phyloP scores from a whole-genome alignment of 2,888 invertebrate species.

The Eudemis profundana region DNA sequence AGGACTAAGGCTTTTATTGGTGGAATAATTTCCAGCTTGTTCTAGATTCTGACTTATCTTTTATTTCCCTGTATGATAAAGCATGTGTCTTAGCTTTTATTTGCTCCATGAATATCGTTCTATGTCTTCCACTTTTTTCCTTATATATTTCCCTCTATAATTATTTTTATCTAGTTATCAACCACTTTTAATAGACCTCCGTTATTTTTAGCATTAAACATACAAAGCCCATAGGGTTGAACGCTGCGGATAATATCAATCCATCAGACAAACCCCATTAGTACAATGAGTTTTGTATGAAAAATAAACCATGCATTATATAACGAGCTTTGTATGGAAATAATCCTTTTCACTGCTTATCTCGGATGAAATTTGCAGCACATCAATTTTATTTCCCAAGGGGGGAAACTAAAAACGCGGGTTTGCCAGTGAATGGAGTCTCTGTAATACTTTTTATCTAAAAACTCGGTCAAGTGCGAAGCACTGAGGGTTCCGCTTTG shows the following conservation, averaged over 20 bases:
- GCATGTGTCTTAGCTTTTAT: no score
- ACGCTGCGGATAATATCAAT: neutral
- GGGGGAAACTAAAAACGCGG: slow-evolving; percentile 1
- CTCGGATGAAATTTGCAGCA: slow-evolving; percentile 1
- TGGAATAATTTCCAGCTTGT: no score
- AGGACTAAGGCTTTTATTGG: no score
- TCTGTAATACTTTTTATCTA: slow-evolving; percentile 3
- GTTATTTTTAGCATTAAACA: no score
- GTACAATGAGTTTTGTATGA: neutral
- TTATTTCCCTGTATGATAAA: no score
- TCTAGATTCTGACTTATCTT: no score
- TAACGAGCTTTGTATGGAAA: slow-evolving; percentile 9
- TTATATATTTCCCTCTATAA: no score
- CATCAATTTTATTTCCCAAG: slow-evolving; percentile 20
- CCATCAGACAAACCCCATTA: neutral
- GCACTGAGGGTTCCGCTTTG: neutral
- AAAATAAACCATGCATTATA: slow-evolving; percentile 13
- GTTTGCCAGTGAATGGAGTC: neutral
- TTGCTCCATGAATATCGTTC: no score
- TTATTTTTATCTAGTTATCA: no score
- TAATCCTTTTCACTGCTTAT: neutral
- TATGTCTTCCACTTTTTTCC: no score
- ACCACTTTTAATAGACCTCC: no score
- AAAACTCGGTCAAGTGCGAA: neutral
- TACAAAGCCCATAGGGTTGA: no score